phyloP scores from a whole-genome alignment of 1,140 invertebrate species.

The Catajapyx aquilonaris region DNA sequence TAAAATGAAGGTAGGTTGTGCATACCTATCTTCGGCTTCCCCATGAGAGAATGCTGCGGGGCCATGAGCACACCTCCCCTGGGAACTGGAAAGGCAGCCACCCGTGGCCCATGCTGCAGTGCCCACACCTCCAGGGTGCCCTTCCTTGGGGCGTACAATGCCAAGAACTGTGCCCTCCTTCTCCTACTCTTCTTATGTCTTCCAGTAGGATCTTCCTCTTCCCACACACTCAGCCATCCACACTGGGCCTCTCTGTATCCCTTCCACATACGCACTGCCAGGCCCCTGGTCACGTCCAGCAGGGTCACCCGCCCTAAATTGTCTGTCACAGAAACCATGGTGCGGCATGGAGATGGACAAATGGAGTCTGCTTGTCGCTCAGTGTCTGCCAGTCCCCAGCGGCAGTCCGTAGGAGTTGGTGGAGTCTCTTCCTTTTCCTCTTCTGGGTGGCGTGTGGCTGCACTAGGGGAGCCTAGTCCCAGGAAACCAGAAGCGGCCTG shows the following conservation, averaged over 20 bases:
- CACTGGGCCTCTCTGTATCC: constrained; percentile 87
- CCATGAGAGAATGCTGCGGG: no score
- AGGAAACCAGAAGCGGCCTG: constrained; percentile 43
- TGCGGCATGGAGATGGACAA: constrained; percentile 52
- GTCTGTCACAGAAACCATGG: constrained; percentile 61
- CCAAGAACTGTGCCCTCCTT: constrained; percentile 44
- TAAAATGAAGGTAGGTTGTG: no score
- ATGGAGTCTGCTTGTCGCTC: constrained; percentile 48
- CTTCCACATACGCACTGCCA: constrained; percentile 73
- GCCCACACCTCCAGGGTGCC: constrained; percentile 72
- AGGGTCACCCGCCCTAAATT: constrained; percentile 66
- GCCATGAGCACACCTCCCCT: no score
- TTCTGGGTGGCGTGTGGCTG: constrained; percentile 1
- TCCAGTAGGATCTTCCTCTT: constrained; percentile 27
- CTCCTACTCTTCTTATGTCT: constrained; percentile 20
- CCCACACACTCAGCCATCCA: constrained; percentile 61
- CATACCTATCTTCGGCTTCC: no score
- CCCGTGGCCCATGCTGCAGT: constrained; percentile 61
- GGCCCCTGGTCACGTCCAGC: constrained; percentile 55
- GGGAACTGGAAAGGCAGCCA: constrained; percentile 71
- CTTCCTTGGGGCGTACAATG: constrained; percentile 66
- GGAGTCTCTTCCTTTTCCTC: constrained; percentile 3
- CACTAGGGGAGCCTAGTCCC: constrained; percentile 6
- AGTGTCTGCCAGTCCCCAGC: constrained; percentile 65
- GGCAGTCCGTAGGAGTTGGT: constrained; percentile 10